These are phyloP conservation scores for Tachycineta bicolor DNA, from an alignment of 2,113 vertebrate species.

Conservation along the genomic window DNA sequence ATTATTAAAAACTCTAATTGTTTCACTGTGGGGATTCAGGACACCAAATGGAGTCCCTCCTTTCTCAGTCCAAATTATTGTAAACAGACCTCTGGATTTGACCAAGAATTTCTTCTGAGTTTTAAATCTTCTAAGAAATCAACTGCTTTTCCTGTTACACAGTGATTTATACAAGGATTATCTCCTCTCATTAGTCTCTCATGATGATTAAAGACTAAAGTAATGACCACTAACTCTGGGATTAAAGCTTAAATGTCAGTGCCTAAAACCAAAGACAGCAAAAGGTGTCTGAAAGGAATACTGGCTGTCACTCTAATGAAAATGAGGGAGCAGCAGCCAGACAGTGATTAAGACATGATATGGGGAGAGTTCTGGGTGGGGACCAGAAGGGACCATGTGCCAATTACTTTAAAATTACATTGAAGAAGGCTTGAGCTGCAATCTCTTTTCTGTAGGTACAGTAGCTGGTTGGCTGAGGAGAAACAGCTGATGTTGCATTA, in stretches of 20 bases:
- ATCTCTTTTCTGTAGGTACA: neutral
- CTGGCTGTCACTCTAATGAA: neutral
- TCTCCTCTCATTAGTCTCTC: neutral
- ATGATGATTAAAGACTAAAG: slow-evolving; percentile 39
- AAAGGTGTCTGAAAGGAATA: neutral
- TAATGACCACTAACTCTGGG: slow-evolving; percentile 20
- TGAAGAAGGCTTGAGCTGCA: neutral
- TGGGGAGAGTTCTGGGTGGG: neutral
- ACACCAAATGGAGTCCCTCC: neutral
- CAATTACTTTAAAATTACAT: neutral
- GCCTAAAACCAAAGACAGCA: neutral
- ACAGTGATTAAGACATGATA: neutral
- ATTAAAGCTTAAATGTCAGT: slow-evolving; percentile 50
- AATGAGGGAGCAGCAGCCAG: neutral
- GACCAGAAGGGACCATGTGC: neutral
- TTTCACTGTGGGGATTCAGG: neutral
- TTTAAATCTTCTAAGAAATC: slow-evolving; percentile 14
- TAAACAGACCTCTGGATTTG: neutral
- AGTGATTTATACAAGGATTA: slow-evolving; percentile 28
- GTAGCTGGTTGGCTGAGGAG: neutral
- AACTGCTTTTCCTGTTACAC: neutral
- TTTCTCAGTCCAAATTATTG: neutral
- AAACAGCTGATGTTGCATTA: neutral
- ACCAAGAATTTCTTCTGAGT: neutral
- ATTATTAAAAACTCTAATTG: neutral